A percentile compares a stretch with the other conserved stretches of the same genome.
phyloP scores from a whole-genome alignment of 2,113 vertebrate species.

The Thomomys bottae region DNA sequence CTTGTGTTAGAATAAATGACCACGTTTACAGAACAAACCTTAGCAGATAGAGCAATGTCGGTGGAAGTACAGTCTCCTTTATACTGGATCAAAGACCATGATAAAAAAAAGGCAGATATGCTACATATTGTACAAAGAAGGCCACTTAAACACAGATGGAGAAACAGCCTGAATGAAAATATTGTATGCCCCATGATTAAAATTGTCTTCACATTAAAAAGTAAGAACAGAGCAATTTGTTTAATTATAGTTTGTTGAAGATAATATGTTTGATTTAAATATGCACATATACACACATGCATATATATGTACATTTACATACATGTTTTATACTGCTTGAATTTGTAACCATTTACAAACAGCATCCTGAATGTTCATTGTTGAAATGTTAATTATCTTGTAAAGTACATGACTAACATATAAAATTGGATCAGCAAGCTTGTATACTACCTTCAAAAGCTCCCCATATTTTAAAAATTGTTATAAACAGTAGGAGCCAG shows the following conservation, averaged over 20 bases:
- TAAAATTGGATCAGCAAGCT: conserved; percentile 66
- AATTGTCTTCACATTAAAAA: conserved; percentile 15
- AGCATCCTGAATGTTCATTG: conserved; percentile 42
- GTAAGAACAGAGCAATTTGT: conserved; percentile 5
- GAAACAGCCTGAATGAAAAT: conserved; percentile 48
- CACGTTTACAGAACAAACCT: too few species aligned
- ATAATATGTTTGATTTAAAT: background rate
- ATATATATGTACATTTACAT: background rate
- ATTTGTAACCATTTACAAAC: conserved; percentile 48
- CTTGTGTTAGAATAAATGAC: too few species aligned
- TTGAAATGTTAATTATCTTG: conserved; percentile 67
- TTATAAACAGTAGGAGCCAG: conserved; percentile 65
- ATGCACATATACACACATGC: background rate
- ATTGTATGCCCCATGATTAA: conserved; percentile 15
- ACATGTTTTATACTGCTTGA: background rate
- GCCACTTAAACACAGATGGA: conserved; percentile 33
- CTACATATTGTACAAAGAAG: conserved; percentile 1
- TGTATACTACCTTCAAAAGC: conserved; percentile 59
- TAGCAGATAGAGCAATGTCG: too few species aligned
- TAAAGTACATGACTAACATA: conserved; percentile 55
- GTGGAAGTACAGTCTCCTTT: too few species aligned
- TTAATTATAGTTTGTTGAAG: conserved; percentile 44
- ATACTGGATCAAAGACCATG: too few species aligned
- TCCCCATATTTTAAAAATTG: conserved; percentile 69
- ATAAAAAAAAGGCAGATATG: too few species aligned